These are phyloP conservation scores for Plutella xylostella DNA, from an alignment of 2,888 invertebrate genomes.

Conservation along the genomic window DNA sequence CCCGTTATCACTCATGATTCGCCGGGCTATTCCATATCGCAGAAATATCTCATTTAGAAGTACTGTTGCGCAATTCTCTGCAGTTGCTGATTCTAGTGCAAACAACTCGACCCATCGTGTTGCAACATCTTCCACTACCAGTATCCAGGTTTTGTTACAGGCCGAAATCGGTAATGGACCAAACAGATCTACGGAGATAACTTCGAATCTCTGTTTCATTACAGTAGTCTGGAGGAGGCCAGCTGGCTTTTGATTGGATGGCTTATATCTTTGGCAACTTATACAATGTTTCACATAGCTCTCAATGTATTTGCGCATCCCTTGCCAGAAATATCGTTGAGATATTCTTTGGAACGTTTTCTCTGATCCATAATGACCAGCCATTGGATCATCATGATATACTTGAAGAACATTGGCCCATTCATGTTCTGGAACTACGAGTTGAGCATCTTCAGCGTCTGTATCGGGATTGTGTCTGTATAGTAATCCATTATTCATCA, in stretches of 20 bases:
- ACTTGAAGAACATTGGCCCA: no score
- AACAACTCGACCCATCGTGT: slow-evolving; percentile 22
- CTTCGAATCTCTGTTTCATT: no score
- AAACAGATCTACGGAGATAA: background rate
- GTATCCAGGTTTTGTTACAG: slow-evolving; percentile 8
- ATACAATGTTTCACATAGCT: background rate
- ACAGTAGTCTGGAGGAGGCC: background rate
- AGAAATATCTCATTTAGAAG: slow-evolving; percentile 18
- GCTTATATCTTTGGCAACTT: background rate
- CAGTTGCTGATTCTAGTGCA: slow-evolving; percentile 16
- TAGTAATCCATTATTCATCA: slow-evolving; percentile 21
- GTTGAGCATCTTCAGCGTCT: slow-evolving; percentile 18
- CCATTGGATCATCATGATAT: slow-evolving; percentile 20
- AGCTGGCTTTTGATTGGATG: background rate
- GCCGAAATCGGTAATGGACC: background rate
- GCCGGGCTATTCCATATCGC: slow-evolving; percentile 25
- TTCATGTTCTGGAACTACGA: no score
- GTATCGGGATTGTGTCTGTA: slow-evolving; percentile 17
- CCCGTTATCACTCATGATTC: slow-evolving; percentile 31
- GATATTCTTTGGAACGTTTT: slow-evolving; percentile 2
- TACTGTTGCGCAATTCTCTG: slow-evolving; percentile 14
- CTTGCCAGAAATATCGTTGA: no score
- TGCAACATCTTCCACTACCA: slow-evolving; percentile 16
- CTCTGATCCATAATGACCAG: slow-evolving; percentile 21
- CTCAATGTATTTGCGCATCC: no score